Percentiles rank a stretch among this genome's conserved stretches.
These are phyloP conservation scores for Dendrocincla fuliginosa DNA, from an alignment of 2,797 vertebrate species.

Conservation along the genomic window DNA sequence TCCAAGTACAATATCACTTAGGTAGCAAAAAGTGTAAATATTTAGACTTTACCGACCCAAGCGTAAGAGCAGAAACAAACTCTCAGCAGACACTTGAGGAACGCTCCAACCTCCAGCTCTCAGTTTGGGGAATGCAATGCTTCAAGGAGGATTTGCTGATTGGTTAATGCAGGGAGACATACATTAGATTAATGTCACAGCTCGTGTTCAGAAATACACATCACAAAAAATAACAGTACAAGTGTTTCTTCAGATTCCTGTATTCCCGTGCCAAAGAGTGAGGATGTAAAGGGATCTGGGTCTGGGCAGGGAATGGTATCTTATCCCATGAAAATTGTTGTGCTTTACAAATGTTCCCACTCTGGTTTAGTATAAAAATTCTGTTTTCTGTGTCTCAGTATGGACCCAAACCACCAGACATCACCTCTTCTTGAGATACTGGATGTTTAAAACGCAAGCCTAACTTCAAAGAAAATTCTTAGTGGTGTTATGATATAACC, in stretches of 20 bases:
- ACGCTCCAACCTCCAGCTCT: neutral
- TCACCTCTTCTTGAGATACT: neutral
- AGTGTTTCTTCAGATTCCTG: constrained; percentile 2
- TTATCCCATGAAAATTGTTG: neutral
- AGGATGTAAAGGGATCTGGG: neutral
- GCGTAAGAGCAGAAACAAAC: neutral
- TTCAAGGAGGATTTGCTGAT: constrained; percentile 40
- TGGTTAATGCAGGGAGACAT: constrained; percentile 21
- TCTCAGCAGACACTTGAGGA: neutral
- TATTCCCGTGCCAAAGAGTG: neutral
- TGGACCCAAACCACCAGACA: neutral
- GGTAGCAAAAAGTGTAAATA: neutral
- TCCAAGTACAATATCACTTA: neutral
- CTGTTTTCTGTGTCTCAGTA: neutral
- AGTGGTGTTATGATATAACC: neutral
- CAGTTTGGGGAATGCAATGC: neutral
- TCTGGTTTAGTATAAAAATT: neutral
- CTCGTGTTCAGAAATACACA: constrained; percentile 46
- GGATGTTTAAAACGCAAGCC: neutral
- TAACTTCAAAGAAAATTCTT: neutral
- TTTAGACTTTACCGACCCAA: neutral
- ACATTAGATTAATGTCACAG: constrained; percentile 55
- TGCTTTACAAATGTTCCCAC: neutral
- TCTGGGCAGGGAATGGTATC: neutral
- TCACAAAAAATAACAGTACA: constrained; percentile 30